Conservation (phyloP, 2,113 vertebrate species). For the Gadus macrocephalus region DNA sequence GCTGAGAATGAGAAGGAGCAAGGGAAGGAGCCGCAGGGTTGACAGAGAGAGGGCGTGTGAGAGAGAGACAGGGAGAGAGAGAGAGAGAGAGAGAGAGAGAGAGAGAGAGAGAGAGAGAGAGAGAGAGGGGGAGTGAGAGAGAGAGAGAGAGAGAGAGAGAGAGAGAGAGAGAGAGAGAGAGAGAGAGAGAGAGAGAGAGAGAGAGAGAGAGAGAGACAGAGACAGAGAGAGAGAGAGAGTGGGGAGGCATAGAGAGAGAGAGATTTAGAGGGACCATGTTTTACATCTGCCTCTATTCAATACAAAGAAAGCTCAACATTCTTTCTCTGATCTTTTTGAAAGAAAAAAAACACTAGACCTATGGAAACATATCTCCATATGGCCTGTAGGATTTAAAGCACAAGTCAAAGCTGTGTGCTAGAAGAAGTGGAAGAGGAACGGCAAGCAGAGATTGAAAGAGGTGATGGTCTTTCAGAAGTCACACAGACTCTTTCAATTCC, state of each 20-base stretch:
- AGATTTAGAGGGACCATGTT: slow-evolving; percentile 22
- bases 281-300: slow-evolving; percentile 33
- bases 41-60: slow-evolving; percentile 1
- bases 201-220: too few species aligned
- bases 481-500: too few species aligned
- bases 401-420: not conserved
- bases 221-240: not conserved
- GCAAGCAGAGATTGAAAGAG: not conserved
- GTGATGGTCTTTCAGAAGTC: not conserved
- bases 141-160: too few species aligned
- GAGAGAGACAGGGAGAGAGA: too few species aligned
- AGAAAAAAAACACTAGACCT: slow-evolving; percentile 1
- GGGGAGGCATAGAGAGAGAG: slow-evolving; percentile 17
- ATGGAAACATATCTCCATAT: not conserved
- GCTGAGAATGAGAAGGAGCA: slow-evolving; percentile 5
- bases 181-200: too few species aligned
- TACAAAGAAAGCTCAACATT: slow-evolving; percentile 40
- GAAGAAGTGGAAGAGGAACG: not conserved
- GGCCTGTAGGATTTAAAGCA: too few species aligned
- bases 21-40: not conserved
- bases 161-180: too few species aligned
- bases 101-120: too few species aligned
- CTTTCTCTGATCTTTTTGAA: slow-evolving; percentile 43
- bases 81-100: too few species aligned
- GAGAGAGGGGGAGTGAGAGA: too few species aligned